Conservation (phyloP, 2,113 vertebrate genomes). For the Psilopsiagon aymara region DNA sequence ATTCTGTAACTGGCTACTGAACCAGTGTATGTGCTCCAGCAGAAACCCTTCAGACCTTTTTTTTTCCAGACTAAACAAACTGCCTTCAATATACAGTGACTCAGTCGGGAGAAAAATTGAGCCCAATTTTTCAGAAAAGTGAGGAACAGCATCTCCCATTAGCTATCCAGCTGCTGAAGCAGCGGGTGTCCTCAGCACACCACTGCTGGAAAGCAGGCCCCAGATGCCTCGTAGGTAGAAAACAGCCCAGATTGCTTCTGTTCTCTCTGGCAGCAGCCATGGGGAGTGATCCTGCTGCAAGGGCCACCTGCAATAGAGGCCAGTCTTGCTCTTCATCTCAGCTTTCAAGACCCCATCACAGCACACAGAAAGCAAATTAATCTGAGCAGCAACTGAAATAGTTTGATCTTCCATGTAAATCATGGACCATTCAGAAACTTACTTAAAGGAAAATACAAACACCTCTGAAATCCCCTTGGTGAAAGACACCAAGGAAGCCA, state of each 20-base stretch:
- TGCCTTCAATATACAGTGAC: background rate
- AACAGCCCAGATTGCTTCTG: background rate
- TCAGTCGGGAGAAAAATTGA: background rate
- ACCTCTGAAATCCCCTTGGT: background rate
- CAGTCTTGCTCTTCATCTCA: background rate
- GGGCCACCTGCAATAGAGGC: fast-evolving
- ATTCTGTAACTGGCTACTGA: background rate
- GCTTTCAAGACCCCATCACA: background rate
- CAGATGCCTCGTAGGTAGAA: background rate
- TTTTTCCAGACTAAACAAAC: background rate
- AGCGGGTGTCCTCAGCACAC: background rate
- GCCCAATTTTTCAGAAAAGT: background rate
- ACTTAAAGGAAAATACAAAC: background rate
- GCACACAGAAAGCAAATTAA: background rate
- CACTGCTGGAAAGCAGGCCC: background rate
- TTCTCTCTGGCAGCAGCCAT: background rate
- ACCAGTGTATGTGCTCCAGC: background rate
- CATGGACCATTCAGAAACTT: background rate
- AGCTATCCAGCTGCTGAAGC: background rate
- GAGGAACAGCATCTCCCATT: background rate
- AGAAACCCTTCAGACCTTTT: background rate
- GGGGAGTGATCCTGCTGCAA: background rate
- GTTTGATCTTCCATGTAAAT: background rate
- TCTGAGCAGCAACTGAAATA: background rate
- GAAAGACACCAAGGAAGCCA: background rate